These are phyloP conservation scores for Melolontha melolontha DNA, from an alignment of 2,888 invertebrate species.

Conservation along the genomic window DNA sequence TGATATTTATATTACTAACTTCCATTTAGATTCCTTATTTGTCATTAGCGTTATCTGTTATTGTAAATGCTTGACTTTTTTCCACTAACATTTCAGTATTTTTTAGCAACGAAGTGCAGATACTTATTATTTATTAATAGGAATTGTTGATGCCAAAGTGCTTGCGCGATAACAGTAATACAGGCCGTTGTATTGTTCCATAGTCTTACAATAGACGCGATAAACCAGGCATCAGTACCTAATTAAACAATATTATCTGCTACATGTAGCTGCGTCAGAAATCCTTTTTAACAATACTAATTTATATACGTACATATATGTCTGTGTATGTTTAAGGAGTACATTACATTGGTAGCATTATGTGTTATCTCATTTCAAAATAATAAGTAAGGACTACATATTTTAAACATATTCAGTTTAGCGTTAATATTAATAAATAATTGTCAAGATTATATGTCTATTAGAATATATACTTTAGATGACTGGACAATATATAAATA, in stretches of 20 bases:
- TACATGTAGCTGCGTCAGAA: conserved; percentile 22
- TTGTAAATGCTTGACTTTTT: conserved; percentile 15
- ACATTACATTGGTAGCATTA: too few relatives aligned
- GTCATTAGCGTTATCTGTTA: conserved; percentile 21
- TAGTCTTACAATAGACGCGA: conserved; percentile 31
- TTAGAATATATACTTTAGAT: too few relatives aligned
- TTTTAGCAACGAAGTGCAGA: conserved; percentile 12
- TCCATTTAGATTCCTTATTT: conserved; percentile 1
- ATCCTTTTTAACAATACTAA: conserved; percentile 9
- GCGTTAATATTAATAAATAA: too few relatives aligned
- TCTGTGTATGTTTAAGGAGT: not conserved
- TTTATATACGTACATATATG: conserved; percentile 6
- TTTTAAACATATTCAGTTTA: too few relatives aligned
- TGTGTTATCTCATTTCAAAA: too few relatives aligned
- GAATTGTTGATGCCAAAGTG: conserved; percentile 25
- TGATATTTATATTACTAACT: not conserved
- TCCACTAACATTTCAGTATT: conserved; percentile 5
- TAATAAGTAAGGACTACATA: too few relatives aligned
- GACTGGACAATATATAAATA: too few relatives aligned
- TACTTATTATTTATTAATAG: conserved; percentile 22
- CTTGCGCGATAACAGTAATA: conserved; percentile 13
- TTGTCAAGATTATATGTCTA: too few relatives aligned
- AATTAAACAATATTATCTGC: conserved; percentile 38
- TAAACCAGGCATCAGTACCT: conserved; percentile 24
- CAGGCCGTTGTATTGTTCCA: conserved; percentile 26